Base-by-base conservation (phyloP, 2,888 invertebrate species). In the Platycnemis pennipes region DNA sequence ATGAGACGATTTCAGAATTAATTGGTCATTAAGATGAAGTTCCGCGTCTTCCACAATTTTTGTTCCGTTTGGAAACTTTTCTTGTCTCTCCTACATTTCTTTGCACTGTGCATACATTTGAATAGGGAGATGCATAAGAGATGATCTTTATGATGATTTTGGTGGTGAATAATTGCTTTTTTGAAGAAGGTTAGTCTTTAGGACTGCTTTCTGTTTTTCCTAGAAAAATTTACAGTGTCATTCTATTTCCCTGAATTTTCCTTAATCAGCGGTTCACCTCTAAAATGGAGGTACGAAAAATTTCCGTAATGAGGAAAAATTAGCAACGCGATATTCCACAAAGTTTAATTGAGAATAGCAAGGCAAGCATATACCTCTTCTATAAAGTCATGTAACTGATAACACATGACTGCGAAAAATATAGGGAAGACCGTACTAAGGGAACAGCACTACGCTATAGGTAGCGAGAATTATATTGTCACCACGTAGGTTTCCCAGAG, bases 11-110 rank as follows among this genome's bases (percentile, higher is more conserved):
- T 77, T 77, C 77, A 8, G 37, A 77, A 77, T 77, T 77, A 77
- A 77, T 77, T 77, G 77, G 77, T 77, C 77, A 77, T 77, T 77
- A 77, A 77, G 77, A 77, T 77, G 77, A 77, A 77, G 37, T 37
- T 77, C 77, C 77, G n/a, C 31, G 37, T 37, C n/a, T 37, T 11
- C 77, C 37, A 37, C 37, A 77, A 77, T 77, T 77, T 77, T 77
- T 77, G 37, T 77, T 37, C 31, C 77, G 37, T 8, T 11, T 37
- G 77, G 77, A 37, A 77, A 77, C 77, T 77, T 77, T 77, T 77
- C 77, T 77, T 37, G 4, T 77, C 16, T 77, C 16, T 77, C 77
- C 77, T 77, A 11, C 11, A 77, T 37, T 77, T 77, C 77, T 77
- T 77, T 77, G 11, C 0, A 11, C 77, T 77, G 77, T 77, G 77